A percentile compares a stretch with the other conserved stretches of the same genome.
Conservation (phyloP, 1,140 invertebrate genomes). For the Thrips palmi region DNA sequence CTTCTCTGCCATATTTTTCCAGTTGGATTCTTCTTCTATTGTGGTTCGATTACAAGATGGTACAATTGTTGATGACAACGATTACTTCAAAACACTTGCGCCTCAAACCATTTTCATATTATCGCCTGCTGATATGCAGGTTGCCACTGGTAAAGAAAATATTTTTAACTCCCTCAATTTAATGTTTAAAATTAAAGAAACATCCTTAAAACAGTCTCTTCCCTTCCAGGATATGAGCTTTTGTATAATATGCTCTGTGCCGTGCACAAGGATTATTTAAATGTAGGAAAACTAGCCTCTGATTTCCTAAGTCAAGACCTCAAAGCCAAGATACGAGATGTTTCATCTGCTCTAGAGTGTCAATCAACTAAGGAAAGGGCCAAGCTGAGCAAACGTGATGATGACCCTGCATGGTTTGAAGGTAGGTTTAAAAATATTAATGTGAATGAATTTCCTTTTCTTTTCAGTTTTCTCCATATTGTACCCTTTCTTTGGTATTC, state of each 20-base stretch:
- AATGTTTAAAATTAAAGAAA: background rate
- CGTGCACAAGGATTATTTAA: constrained; percentile 40
- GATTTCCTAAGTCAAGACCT: constrained; percentile 39
- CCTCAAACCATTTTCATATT: constrained; percentile 51
- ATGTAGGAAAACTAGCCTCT: constrained; percentile 34
- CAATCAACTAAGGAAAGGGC: too few species aligned
- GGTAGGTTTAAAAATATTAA: too few species aligned
- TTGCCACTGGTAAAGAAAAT: constrained; percentile 36
- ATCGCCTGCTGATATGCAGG: constrained; percentile 35
- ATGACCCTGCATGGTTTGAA: constrained; percentile 56
- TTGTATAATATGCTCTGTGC: constrained; percentile 36
- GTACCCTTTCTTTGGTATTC: constrained; percentile 5
- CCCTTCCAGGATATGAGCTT: constrained; percentile 33
- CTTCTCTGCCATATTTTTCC: constrained; percentile 19
- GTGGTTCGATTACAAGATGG: constrained; percentile 37
- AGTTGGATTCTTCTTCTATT: constrained; percentile 23
- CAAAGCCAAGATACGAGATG: too few species aligned
- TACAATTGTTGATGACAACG: constrained; percentile 48
- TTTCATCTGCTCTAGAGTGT: too few species aligned
- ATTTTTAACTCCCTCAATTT: background rate
- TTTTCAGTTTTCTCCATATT: constrained; percentile 4
- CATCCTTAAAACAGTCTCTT: background rate
- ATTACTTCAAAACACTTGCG: constrained; percentile 49
- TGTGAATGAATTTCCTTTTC: constrained; percentile 25
- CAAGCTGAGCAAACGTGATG: constrained; percentile 38